Conservation (phyloP, 2,797 vertebrate genomes). For the Rhabdomys pumilio region DNA sequence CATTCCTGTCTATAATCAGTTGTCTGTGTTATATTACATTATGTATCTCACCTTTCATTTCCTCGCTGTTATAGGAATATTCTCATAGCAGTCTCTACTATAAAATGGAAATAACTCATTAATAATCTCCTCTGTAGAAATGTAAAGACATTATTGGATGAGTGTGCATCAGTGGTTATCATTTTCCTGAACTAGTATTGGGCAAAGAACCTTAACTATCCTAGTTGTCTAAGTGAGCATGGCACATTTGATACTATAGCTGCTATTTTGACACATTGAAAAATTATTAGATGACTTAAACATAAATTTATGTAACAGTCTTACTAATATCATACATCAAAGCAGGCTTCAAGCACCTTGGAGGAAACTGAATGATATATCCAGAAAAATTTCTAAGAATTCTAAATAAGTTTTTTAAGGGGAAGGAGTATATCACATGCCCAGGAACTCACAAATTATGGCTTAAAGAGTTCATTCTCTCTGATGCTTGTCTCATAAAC, state of each 20-base stretch:
- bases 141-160: slow-evolving; percentile 51
- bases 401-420: slow-evolving; percentile 14
- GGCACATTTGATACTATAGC: not conserved
- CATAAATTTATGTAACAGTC: slow-evolving; percentile 39
- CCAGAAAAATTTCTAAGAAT: slow-evolving; percentile 7
- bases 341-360: not conserved
- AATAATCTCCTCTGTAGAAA: slow-evolving; percentile 49
- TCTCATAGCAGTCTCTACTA: not conserved
- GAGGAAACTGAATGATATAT: slow-evolving; percentile 32
- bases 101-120: slow-evolving; percentile 61
- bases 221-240: not conserved
- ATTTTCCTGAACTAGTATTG: slow-evolving; percentile 36
- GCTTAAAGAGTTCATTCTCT: slow-evolving; percentile 26
- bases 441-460: slow-evolving; percentile 49
- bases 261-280: slow-evolving; percentile 49
- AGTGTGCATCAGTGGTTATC: not conserved
- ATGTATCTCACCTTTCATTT: slow-evolving; percentile 45
- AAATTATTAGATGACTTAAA: slow-evolving; percentile 10
- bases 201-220: not conserved
- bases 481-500: not conserved
- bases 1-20: slow-evolving; percentile 1
- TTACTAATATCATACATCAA: slow-evolving; percentile 15
- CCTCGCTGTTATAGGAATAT: slow-evolving; percentile 32
- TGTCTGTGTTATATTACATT: slow-evolving; percentile 10
- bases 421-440: not conserved